phyloP scores from a whole-genome alignment of 2,113 vertebrate genomes.

The Blennius ocellaris region DNA sequence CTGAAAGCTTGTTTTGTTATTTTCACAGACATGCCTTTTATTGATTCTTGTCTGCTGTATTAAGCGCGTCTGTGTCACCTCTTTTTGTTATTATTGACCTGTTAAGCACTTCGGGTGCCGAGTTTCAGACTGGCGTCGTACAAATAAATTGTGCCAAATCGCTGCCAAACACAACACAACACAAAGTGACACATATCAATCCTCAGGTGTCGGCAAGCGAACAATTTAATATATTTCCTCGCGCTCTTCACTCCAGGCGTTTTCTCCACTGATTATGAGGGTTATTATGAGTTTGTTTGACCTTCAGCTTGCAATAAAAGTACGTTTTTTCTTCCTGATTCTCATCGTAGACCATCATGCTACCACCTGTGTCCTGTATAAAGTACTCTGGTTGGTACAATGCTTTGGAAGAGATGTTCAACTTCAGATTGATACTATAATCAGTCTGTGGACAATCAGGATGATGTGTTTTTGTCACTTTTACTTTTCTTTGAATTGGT shows the following conservation, averaged over 20 bases:
- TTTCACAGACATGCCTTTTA: not conserved
- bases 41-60: constrained; percentile 1
- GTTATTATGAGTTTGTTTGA: constrained; percentile 52
- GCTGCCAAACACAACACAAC: not conserved
- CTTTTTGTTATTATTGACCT: constrained; percentile 1
- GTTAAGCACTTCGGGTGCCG: constrained; percentile 1
- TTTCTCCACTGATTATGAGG: constrained; percentile 16
- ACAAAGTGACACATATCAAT: constrained; percentile 6
- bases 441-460: too few relatives aligned
- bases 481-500: too few relatives aligned
- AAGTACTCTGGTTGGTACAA: constrained; percentile 38
- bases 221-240: constrained; percentile 14
- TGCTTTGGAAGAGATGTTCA: constrained; percentile 37
- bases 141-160: not conserved
- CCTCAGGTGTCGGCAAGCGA: constrained; percentile 56
- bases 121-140: not conserved
- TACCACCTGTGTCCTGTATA: constrained; percentile 59
- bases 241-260: constrained; percentile 34
- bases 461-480: too few relatives aligned
- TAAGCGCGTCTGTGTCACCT: not conserved
- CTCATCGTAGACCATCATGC: constrained; percentile 33
- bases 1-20: not conserved
- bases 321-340: constrained; percentile 34
- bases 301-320: constrained; percentile 62
- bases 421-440: not conserved